Percentiles rank a stretch among this genome's conserved stretches.
Conservation (phyloP, 2,888 invertebrate species). For the Lasioglossum zephyrum region DNA sequence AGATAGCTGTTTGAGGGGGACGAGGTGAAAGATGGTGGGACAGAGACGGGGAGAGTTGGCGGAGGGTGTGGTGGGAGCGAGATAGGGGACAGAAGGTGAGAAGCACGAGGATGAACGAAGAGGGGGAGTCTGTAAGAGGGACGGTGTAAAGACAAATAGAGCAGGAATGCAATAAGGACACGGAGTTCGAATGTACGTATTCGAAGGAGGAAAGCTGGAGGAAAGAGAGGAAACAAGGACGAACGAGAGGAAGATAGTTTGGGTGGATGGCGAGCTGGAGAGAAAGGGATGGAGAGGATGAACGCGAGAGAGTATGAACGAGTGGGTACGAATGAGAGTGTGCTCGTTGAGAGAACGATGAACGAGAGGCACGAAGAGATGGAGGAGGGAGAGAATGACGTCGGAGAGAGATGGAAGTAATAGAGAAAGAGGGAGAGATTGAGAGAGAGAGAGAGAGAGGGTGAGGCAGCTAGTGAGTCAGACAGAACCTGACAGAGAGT, state of each 20-base stretch:
- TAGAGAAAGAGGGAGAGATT: no score
- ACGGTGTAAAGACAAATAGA: conserved; percentile 64
- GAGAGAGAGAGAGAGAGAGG: conserved; percentile 36
- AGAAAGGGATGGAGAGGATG: conserved; percentile 37
- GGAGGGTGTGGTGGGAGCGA: conserved; percentile 22
- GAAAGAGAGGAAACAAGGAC: neutral
- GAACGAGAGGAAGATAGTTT: conserved; percentile 38
- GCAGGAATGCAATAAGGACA: conserved; percentile 61
- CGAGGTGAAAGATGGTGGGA: conserved; percentile 12
- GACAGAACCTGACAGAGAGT: conserved; percentile 24
- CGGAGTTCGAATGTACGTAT: conserved; percentile 51
- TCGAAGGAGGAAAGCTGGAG: conserved; percentile 27
- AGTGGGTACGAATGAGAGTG: conserved; percentile 37
- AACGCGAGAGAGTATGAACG: conserved; percentile 4
- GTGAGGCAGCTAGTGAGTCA: neutral
- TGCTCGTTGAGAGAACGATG: conserved; percentile 17
- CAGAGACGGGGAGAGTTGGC: conserved; percentile 30
- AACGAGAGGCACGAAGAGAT: conserved; percentile 26
- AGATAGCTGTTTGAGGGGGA: conserved; percentile 28
- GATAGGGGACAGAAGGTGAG: conserved; percentile 54
- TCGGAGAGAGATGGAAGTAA: conserved; percentile 26
- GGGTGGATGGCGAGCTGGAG: conserved; percentile 40
- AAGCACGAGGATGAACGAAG: conserved; percentile 45
- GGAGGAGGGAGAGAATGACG: neutral
- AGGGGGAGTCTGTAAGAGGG: conserved; percentile 43